phyloP scores from a whole-genome alignment of 2,797 vertebrate genomes.

The Vespertilio murinus region DNA sequence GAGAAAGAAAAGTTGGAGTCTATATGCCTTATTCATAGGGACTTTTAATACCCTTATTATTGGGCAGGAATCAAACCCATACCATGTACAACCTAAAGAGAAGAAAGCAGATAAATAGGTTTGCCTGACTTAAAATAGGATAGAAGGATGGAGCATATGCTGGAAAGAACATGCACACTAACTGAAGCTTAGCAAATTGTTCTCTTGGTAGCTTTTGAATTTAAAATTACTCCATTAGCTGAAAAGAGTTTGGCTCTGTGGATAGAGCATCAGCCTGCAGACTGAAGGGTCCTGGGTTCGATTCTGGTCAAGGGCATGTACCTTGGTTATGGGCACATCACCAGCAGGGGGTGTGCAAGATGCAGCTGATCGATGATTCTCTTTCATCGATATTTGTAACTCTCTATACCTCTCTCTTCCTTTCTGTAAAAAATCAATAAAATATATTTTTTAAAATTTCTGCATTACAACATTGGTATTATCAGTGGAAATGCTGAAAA shows the following conservation, averaged over 20 bases:
- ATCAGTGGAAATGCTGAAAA: not conserved
- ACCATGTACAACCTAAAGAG: not conserved
- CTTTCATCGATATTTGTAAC: no score
- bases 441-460: not conserved
- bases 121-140: not conserved
- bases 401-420: no score
- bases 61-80: not conserved
- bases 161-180: not conserved
- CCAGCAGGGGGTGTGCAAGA: no score
- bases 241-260: no score
- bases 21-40: not conserved
- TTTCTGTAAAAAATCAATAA: no score
- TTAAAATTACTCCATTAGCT: conserved; percentile 11
- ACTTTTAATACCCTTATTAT: not conserved
- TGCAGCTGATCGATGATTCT: no score
- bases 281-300: no score
- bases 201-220: conserved; percentile 13
- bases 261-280: no score
- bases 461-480: not conserved
- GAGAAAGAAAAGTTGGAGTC: not conserved
- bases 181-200: not conserved
- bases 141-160: not conserved
- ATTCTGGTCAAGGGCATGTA: no score
- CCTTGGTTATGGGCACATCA: no score
- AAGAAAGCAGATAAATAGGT: not conserved